Evolutionary conservation across 2,888 invertebrate genomes (phyloP).

Genomic region (Rhagonycha fulva): DNA sequence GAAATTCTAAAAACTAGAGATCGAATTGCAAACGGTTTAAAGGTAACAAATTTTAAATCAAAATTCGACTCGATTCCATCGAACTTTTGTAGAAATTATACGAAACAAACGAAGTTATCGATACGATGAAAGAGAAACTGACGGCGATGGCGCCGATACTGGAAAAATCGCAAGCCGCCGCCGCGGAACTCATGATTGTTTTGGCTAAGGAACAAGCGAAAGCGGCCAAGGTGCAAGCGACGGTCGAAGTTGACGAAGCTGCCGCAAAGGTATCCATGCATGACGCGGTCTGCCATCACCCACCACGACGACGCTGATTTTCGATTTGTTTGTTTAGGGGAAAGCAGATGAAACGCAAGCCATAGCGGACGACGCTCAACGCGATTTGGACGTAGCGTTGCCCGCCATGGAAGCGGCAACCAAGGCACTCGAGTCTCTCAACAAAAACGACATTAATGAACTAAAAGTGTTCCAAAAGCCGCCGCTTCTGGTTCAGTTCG

Average conservation of each 20-base stretch:
- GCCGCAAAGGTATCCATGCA: conserved; percentile 69
- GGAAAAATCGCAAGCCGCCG: conserved; percentile 75
- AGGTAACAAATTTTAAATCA: conserved; percentile 44
- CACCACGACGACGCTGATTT: neutral
- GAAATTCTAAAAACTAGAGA: conserved; percentile 69
- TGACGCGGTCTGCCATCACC: neutral
- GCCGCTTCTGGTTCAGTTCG: conserved; percentile 82
- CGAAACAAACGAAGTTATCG: conserved; percentile 81
- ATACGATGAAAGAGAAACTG: conserved; percentile 83
- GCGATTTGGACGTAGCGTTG: conserved; percentile 82
- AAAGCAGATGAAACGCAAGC: conserved; percentile 85
- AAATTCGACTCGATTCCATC: neutral
- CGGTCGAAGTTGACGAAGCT: conserved; percentile 83
- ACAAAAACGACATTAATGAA: conserved; percentile 90
- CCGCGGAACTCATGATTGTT: conserved; percentile 73
- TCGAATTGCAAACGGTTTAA: conserved; percentile 76
- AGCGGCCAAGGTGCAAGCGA: conserved; percentile 78
- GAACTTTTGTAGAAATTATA: conserved; percentile 66
- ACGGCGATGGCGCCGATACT: conserved; percentile 81
- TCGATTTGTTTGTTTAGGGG: conserved; percentile 53
- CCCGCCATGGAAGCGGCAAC: conserved; percentile 86
- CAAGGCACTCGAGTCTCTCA: conserved; percentile 80
- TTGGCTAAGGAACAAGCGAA: conserved; percentile 80
- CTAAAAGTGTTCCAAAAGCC: conserved; percentile 88
- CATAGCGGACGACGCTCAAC: conserved; percentile 84